Percentiles rank a stretch among this genome's conserved stretches.
These are phyloP conservation scores for Gandaritis pyraliata DNA, from an alignment of 2,888 invertebrate species.

Conservation along the genomic window DNA sequence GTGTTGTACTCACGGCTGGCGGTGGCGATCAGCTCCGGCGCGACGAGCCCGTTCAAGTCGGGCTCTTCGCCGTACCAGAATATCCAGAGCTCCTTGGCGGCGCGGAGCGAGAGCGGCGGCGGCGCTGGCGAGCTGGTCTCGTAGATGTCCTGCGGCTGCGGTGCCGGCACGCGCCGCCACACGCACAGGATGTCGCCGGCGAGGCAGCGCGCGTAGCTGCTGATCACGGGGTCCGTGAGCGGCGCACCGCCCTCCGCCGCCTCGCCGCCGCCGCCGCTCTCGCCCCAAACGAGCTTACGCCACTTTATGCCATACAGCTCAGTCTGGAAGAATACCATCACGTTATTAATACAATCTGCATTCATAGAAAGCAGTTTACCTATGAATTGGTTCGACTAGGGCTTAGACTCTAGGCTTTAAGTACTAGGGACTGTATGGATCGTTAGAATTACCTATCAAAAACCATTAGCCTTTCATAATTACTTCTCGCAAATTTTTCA, in stretches of 20 bases:
- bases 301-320: slow-evolving; percentile 99
- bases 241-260: slow-evolving; percentile 86
- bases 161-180: slow-evolving; percentile 94
- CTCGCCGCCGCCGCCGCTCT: slow-evolving; percentile 79
- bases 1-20: slow-evolving; percentile 89
- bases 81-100: slow-evolving; percentile 99
- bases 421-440: too few relatives aligned
- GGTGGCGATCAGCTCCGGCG: slow-evolving; percentile 92
- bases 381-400: too few relatives aligned
- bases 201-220: slow-evolving; percentile 95
- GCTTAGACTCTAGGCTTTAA: too few relatives aligned
- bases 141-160: slow-evolving; percentile 76
- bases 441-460: too few relatives aligned
- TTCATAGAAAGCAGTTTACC: neutral
- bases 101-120: slow-evolving; percentile 91
- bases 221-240: slow-evolving; percentile 94
- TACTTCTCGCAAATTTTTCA: too few relatives aligned
- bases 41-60: slow-evolving; percentile 92
- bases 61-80: slow-evolving; percentile 99
- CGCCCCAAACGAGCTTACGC: slow-evolving; percentile 96
- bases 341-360: slow-evolving; percentile 19
- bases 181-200: slow-evolving; percentile 98
- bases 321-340: slow-evolving; percentile 88
- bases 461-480: too few relatives aligned
- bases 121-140: slow-evolving; percentile 82